phyloP scores from a whole-genome alignment of 2,797 vertebrate species.

The Chaetophractus vellerosus region DNA sequence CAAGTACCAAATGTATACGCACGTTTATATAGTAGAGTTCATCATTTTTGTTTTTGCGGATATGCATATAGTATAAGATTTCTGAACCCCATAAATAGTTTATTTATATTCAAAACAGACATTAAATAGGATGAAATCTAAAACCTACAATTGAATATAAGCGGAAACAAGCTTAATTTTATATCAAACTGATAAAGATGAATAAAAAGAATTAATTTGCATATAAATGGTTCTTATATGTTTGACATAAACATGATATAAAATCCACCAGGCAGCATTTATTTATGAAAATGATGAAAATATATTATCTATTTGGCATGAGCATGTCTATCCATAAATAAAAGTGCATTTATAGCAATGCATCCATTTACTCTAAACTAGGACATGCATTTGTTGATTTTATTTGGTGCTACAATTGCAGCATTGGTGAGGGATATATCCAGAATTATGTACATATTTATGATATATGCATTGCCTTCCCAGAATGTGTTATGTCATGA shows the following conservation, averaged over 20 bases:
- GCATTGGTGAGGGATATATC: background rate
- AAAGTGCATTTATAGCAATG: background rate
- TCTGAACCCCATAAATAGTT: background rate
- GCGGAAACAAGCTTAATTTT: background rate
- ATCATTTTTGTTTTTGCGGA: background rate
- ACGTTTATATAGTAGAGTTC: background rate
- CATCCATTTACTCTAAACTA: background rate
- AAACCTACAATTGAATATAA: background rate
- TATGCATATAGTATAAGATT: background rate
- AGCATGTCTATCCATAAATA: background rate
- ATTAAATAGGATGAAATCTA: background rate
- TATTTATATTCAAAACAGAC: background rate
- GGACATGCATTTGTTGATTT: background rate
- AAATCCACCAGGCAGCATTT: background rate
- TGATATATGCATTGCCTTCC: background rate
- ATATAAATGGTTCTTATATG: background rate
- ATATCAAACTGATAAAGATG: background rate
- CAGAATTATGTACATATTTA: background rate
- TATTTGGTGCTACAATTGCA: background rate
- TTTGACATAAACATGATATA: background rate
- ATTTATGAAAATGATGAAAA: slow-evolving; percentile 30
- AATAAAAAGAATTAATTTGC: background rate
- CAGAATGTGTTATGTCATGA: background rate
- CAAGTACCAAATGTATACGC: background rate
- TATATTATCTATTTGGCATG: background rate